Conservation (phyloP, 2,888 invertebrate genomes). For the Lithodes maja region DNA sequence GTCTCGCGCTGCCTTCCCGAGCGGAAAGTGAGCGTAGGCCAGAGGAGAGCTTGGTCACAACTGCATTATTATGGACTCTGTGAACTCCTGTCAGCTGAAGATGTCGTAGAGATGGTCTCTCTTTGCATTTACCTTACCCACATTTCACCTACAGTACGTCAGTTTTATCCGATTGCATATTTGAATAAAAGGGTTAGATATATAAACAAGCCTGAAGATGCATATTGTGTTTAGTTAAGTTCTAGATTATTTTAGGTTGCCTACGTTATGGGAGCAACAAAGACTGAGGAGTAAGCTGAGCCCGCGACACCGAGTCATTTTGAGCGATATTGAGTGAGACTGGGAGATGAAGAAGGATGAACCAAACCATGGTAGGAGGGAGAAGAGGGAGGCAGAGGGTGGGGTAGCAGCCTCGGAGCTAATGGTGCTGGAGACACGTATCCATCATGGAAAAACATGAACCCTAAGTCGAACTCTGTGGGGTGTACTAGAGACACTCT, state of each 20-base stretch:
- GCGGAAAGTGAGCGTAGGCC: conserved; percentile 42
- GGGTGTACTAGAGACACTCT: background rate
- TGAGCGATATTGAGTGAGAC: conserved; percentile 53
- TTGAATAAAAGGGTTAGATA: too few relatives aligned
- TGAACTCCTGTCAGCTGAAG: too few relatives aligned
- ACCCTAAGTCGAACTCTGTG: background rate
- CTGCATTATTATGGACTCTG: too few relatives aligned
- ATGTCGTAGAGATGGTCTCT: too few relatives aligned
- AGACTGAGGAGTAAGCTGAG: background rate
- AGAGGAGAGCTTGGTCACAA: background rate
- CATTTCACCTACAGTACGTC: too few relatives aligned
- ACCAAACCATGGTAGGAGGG: background rate
- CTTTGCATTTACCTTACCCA: too few relatives aligned
- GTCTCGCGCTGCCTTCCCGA: conserved; percentile 36
- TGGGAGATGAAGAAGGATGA: conserved; percentile 24
- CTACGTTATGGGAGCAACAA: too few relatives aligned
- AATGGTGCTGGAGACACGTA: conserved; percentile 44
- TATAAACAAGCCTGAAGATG: too few relatives aligned
- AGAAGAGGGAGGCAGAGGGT: conserved; percentile 1
- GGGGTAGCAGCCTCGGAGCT: conserved; percentile 9
- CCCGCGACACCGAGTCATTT: conserved; percentile 22
- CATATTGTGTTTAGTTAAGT: too few relatives aligned
- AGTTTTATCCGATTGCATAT: too few relatives aligned
- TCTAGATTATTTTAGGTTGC: too few relatives aligned
- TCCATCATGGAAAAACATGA: conserved; percentile 54